Percentiles rank a stretch among this genome's conserved stretches.
Conservation (phyloP, 2,888 invertebrate species). For the Noctua pronuba region DNA sequence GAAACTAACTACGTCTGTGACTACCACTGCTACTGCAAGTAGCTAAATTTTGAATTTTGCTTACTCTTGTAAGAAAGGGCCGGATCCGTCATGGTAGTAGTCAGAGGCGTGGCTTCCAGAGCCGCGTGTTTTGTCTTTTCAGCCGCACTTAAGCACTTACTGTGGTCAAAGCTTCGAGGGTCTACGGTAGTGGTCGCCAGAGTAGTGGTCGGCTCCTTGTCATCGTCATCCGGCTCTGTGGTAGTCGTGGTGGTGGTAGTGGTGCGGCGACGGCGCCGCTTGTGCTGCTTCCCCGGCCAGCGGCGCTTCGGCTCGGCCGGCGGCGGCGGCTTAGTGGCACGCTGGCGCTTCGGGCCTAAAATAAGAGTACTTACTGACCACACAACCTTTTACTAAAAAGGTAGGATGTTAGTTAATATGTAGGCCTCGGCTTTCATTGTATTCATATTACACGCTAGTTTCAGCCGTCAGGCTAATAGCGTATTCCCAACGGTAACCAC, state of each 20-base stretch:
- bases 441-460: constrained; percentile 18
- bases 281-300: constrained; percentile 50
- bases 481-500: constrained; percentile 7
- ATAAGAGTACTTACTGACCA: constrained; percentile 59
- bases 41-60: constrained; percentile 59
- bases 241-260: constrained; percentile 55
- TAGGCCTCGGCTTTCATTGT: constrained; percentile 32
- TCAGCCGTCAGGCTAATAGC: constrained; percentile 18
- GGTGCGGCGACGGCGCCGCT: constrained; percentile 55
- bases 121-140: constrained; percentile 44
- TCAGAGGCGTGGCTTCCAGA: constrained; percentile 63
- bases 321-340: constrained; percentile 33
- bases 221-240: constrained; percentile 40
- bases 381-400: constrained; percentile 56
- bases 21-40: constrained; percentile 55
- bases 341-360: constrained; percentile 60
- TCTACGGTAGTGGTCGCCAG: constrained; percentile 73
- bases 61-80: constrained; percentile 54
- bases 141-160: constrained; percentile 69
- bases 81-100: constrained; percentile 60
- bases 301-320: constrained; percentile 51
- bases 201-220: constrained; percentile 63
- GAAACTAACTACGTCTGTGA: constrained; percentile 63
- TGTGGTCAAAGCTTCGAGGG: constrained; percentile 75
- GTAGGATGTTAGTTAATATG: constrained; percentile 46